Base-by-base conservation (phyloP, 2,113 vertebrate genomes). In the Thalassoma bifasciatum region DNA sequence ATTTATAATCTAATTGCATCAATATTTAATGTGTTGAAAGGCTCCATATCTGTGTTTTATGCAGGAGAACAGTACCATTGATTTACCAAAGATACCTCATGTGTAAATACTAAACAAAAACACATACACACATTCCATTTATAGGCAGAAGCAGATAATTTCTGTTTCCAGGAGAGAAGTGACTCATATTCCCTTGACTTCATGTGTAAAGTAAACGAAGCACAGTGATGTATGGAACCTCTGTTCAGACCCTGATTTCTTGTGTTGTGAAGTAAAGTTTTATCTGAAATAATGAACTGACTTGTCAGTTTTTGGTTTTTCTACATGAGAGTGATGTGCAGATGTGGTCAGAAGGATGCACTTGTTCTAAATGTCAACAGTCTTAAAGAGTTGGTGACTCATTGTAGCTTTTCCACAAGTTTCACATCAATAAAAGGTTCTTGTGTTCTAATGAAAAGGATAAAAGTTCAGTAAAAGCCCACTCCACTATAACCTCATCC, bases 11-110 rank as follows among this genome's bases (percentile, higher is more conserved):
- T 59, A 38, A 66, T 77, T 73, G 10, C 8, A n/a, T 49, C 1
- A n/a, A 30, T 37, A 42, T 77, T 60, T 61, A 56, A 24, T 26
- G 22, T 50, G 62, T 72, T 10, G 30, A 71, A 62, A 77, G 46
- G 65, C 30, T 53, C 21, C 71, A 46, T 65, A 17, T 64, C 19
- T 62, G n/a, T 42, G 26, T 57, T 62, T 64, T n/a, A 77, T 38
- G 57, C 30, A 63, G 38, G 69, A 62, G 50, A 72, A 42, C 34
- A 16, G 75, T 83, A 24, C 71, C 61, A 61, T 67, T 63, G 42
- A 68, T 71, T 46, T 40, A 72, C 72, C 81, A 83, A 46, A 64
- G 30, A 86, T 89, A 89, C 88, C 88, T 90, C 88, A 70, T 71
- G 14, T 89, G 74, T 83, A 83, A 66, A 84, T 82, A 69, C 46